phyloP scores from a whole-genome alignment of 1,140 invertebrate genomes.

The Holcopasites calliopsidis region DNA sequence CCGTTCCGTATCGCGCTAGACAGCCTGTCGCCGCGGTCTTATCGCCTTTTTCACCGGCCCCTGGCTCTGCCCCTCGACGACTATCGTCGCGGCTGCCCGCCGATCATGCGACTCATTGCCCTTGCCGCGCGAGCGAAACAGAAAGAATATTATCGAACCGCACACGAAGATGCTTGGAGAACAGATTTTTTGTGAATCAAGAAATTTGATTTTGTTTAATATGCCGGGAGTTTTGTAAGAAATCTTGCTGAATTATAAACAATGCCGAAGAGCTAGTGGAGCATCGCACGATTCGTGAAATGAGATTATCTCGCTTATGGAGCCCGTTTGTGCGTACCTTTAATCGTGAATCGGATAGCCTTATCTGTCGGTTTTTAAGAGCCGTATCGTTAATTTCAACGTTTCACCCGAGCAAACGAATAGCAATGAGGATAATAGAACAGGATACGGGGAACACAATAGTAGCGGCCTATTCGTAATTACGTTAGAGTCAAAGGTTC shows the following conservation, averaged over 20 bases:
- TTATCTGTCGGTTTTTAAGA: not conserved
- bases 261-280: no score
- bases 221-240: no score
- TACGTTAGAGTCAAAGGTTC: constrained; percentile 16
- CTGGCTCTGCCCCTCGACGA: constrained; percentile 16
- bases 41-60: constrained; percentile 50
- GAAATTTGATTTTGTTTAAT: no score
- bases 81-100: constrained; percentile 31
- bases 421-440: no score
- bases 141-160: no score
- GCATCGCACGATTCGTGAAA: constrained; percentile 36
- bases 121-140: constrained; percentile 19
- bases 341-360: not conserved
- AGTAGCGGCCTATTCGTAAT: constrained; percentile 5
- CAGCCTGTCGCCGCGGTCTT: constrained; percentile 66
- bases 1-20: constrained; percentile 56
- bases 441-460: no score
- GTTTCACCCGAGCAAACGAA: not conserved
- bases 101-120: constrained; percentile 66
- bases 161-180: no score
- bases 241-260: no score
- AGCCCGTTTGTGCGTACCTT: constrained; percentile 21
- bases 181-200: no score
- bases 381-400: not conserved
- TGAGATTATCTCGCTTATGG: constrained; percentile 29